These are phyloP conservation scores for Cydia splendana DNA, from an alignment of 1,140 invertebrate species.

Conservation along the genomic window DNA sequence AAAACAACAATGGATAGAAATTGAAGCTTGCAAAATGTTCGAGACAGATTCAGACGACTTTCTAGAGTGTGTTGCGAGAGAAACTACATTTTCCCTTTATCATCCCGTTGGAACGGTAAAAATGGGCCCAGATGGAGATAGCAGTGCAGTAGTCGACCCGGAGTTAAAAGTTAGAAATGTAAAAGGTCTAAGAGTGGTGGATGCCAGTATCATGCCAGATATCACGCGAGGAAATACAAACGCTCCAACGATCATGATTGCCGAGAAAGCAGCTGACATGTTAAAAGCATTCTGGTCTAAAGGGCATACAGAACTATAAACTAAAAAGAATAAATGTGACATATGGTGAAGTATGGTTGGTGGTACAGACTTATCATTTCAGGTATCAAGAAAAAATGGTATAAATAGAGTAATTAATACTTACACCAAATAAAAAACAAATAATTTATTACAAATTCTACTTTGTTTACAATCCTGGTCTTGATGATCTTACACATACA, in stretches of 20 bases:
- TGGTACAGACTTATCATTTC: too few species aligned
- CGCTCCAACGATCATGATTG: slow-evolving; percentile 85
- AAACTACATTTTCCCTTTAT: slow-evolving; percentile 76
- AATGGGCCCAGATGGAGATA: slow-evolving; percentile 82
- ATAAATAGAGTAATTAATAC: neutral
- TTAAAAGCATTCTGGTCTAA: slow-evolving; percentile 80
- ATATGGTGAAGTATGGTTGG: neutral
- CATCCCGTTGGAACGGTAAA: slow-evolving; percentile 83
- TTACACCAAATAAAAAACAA: neutral
- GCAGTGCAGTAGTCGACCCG: slow-evolving; percentile 81
- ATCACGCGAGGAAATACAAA: slow-evolving; percentile 85
- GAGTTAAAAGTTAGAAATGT: slow-evolving; percentile 82
- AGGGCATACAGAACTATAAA: slow-evolving; percentile 24
- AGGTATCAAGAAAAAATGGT: neutral
- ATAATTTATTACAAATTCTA: neutral
- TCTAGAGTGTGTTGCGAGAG: slow-evolving; percentile 67
- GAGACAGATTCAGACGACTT: slow-evolving; percentile 73
- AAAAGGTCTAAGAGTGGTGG: slow-evolving; percentile 81
- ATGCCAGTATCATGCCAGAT: slow-evolving; percentile 86
- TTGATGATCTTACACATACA: neutral
- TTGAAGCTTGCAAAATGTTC: slow-evolving; percentile 56
- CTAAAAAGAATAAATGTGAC: neutral
- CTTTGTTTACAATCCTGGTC: slow-evolving; percentile 1
- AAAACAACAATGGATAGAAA: slow-evolving; percentile 56
- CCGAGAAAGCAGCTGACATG: slow-evolving; percentile 83